Percentiles rank a stretch among this genome's conserved stretches.
Conservation (phyloP, 2,113 vertebrate species). For the Chinchilla lanigera region DNA sequence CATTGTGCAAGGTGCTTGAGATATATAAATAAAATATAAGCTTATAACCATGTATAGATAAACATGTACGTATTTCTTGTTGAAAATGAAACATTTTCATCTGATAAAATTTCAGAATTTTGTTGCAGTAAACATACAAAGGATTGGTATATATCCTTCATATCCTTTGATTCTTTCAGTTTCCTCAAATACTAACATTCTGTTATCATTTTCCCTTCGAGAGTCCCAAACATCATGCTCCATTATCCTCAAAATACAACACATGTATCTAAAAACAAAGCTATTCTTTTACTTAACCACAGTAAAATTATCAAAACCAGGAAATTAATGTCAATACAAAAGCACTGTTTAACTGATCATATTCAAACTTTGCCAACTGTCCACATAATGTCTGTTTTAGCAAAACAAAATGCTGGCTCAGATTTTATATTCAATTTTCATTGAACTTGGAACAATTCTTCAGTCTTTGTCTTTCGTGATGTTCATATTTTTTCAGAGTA, state of each 20-base stretch:
- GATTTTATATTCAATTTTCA: background rate
- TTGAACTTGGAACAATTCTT: slow-evolving; percentile 4
- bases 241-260: background rate
- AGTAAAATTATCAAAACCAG: background rate
- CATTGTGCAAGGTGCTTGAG: background rate
- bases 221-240: background rate
- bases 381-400: background rate
- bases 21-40: background rate
- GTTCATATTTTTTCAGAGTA: background rate
- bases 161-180: background rate
- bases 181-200: slow-evolving; percentile 20
- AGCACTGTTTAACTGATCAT: background rate
- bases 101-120: slow-evolving; percentile 29
- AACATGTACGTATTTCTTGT: background rate
- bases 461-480: background rate
- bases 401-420: background rate
- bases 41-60: background rate
- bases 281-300: background rate
- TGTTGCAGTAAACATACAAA: background rate
- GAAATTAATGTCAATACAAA: background rate
- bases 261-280: background rate
- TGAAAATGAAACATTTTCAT: slow-evolving; percentile 51
- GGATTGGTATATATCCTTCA: background rate
- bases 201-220: slow-evolving; percentile 48
- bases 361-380: slow-evolving; percentile 15